Conservation (phyloP, 2,888 invertebrate genomes). For the Bembecia ichneumoniformis region DNA sequence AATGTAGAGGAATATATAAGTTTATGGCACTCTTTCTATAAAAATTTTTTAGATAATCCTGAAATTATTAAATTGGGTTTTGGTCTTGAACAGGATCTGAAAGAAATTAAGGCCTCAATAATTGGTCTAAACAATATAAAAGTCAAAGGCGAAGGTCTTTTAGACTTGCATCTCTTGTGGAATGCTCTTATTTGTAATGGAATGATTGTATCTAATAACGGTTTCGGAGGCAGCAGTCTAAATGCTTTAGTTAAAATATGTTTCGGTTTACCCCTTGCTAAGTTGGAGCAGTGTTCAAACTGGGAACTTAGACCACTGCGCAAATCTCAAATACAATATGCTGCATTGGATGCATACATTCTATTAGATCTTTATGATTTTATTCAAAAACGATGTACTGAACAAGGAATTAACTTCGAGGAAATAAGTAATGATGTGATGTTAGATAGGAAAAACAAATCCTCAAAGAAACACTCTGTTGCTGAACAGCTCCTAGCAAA, state of each 20-base stretch:
- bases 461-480: constrained; percentile 46
- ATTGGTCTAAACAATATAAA: constrained; percentile 52
- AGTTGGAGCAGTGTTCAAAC: constrained; percentile 92
- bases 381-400: constrained; percentile 58
- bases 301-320: constrained; percentile 90
- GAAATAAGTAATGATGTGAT: constrained; percentile 75
- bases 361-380: constrained; percentile 84
- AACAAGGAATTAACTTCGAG: constrained; percentile 73
- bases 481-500: constrained; percentile 27
- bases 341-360: constrained; percentile 91
- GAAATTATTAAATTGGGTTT: constrained; percentile 84
- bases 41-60: constrained; percentile 80
- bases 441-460: constrained; percentile 65
- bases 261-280: constrained; percentile 83
- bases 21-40: constrained; percentile 78
- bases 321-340: constrained; percentile 84
- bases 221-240: constrained; percentile 76
- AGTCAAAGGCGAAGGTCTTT: constrained; percentile 59
- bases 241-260: constrained; percentile 82
- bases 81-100: constrained; percentile 62
- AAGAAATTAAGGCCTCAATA: constrained; percentile 56
- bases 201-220: constrained; percentile 43
- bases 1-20: constrained; percentile 60
- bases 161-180: constrained; percentile 56
- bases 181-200: constrained; percentile 46